Conservation (phyloP, 2,888 invertebrate genomes). For the Protophormia terraenovae region DNA sequence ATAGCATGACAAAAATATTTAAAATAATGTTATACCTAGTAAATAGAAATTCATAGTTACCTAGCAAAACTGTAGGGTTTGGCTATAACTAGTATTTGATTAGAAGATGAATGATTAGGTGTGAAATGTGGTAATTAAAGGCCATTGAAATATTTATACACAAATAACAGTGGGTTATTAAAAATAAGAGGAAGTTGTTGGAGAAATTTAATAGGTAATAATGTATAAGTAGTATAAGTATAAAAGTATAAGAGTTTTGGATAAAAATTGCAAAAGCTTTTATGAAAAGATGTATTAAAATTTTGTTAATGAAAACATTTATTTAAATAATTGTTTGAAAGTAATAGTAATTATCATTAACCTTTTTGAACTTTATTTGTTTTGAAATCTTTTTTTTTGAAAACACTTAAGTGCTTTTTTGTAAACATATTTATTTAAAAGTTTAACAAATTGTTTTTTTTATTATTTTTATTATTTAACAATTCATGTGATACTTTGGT, state of each 20-base stretch:
- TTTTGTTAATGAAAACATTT: too few species aligned
- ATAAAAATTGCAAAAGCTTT: too few species aligned
- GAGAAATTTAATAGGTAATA: background rate
- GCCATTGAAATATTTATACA: background rate
- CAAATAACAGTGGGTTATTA: slow-evolving; percentile 10
- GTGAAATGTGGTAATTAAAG: slow-evolving; percentile 39
- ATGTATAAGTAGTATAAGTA: background rate
- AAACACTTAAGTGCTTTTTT: background rate
- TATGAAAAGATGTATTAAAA: too few species aligned
- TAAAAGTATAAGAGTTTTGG: background rate
- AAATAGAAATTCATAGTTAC: too few species aligned
- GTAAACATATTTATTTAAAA: slow-evolving; percentile 18
- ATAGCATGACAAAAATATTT: too few species aligned
- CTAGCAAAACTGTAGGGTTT: too few species aligned
- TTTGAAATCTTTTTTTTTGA: background rate
- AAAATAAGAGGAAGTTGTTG: too few species aligned
- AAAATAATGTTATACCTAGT: too few species aligned
- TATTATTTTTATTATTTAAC: slow-evolving; percentile 40
- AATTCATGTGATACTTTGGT: slow-evolving; percentile 50
- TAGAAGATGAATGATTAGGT: slow-evolving; percentile 39
- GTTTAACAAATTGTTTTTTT: slow-evolving; percentile 38
- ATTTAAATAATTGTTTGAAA: too few species aligned
- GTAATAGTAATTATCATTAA: too few species aligned
- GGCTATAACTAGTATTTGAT: slow-evolving; percentile 3
- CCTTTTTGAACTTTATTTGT: background rate